Base-by-base conservation (phyloP, 2,797 vertebrate genomes). In the Esox masquinongy region DNA sequence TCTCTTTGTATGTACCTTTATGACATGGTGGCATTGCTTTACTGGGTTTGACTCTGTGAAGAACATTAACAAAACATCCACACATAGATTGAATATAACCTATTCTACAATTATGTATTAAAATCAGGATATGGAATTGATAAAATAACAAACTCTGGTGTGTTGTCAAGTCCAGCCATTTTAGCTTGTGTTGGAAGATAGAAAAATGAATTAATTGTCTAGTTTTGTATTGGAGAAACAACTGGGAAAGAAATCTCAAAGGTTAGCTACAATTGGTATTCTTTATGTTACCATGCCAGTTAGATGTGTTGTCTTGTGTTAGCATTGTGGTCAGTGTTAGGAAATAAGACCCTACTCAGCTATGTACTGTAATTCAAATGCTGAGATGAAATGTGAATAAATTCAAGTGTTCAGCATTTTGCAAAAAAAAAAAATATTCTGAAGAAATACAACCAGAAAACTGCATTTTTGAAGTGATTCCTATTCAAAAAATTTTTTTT, bases 331-430 rank as follows among this genome's bases (percentile, higher is more conserved):
- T 85, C 83, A 75, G 24, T 36, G 50, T 26, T 16, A 17, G 53
- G 36, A 39, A 39, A 39, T 39, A 39, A 39, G 36, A 8, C 49
- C 74, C 82, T 77, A 75, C 78, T 83, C 59, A 80, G 59, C 72
- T 51, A 59, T 50, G 11, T n/a, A 50, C 43, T 73, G 49, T 79
- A 8, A 7, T 11, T 29, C 12, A 68, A 31, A 70, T 86, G 82
- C 89, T 84, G 80, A 87, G 88, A 74, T 80, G 74, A 88, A 92
- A 94, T 93, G 93, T 94, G 93, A 94, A 94, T 93, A 88, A 49
- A 88, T 93, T 89, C 49, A 88, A 89, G 73, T 88, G 85, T 89
- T 88, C 83, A 68, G 86, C 70, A 79, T 81, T 88, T 91, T 91
- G 84, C 89, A 87, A 61, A 24, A 61, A 11, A 4, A 61, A 61